phyloP scores from a whole-genome alignment of 2,888 invertebrate species.

The Caenorhabditis auriculariae region DNA sequence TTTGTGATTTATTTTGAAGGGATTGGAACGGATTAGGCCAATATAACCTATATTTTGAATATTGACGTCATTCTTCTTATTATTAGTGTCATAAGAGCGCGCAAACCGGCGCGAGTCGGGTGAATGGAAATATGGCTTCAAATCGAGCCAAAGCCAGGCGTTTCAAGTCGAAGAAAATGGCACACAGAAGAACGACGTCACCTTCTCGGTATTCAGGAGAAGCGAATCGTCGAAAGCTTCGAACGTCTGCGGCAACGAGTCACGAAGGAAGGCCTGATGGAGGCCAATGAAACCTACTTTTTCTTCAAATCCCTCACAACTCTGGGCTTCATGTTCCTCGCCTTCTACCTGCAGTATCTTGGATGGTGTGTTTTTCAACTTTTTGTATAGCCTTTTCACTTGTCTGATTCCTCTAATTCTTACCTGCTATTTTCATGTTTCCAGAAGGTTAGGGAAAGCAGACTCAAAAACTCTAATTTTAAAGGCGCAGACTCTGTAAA shows the following conservation, averaged over 20 bases:
- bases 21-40: no score
- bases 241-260: slow-evolving; percentile 52
- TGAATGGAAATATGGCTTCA: not conserved
- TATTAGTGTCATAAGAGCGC: not conserved
- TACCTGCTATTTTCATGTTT: not conserved
- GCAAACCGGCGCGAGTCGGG: not conserved
- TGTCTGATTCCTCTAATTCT: not conserved
- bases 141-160: slow-evolving; percentile 5
- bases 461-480: not conserved
- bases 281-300: slow-evolving; percentile 40
- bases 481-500: not conserved
- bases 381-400: not conserved
- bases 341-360: slow-evolving; percentile 53
- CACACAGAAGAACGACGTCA: not conserved
- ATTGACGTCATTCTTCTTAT: not conserved
- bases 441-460: no score
- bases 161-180: slow-evolving; percentile 52
- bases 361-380: slow-evolving; percentile 32
- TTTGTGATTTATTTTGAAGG: not conserved
- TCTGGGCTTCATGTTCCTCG: slow-evolving; percentile 36
- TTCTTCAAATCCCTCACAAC: slow-evolving; percentile 43
- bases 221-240: slow-evolving; percentile 55
- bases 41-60: no score
- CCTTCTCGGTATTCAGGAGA: slow-evolving; percentile 42
- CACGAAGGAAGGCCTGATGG: slow-evolving; percentile 53